Conservation (phyloP, 2,888 invertebrate genomes). For the Melinaea menophilus region DNA sequence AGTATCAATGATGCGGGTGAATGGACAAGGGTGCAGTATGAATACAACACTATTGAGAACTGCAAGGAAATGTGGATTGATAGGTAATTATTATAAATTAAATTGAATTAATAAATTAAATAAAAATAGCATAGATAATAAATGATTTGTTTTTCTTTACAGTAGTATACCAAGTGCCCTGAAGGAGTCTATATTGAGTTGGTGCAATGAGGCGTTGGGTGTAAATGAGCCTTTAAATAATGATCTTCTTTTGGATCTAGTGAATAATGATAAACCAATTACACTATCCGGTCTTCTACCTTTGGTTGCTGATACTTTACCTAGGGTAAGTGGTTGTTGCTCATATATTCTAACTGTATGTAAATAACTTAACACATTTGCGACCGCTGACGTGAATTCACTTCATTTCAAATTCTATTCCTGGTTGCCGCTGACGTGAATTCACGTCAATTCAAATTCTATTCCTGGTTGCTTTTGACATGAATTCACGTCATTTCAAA, state of each 20-base stretch:
- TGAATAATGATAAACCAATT: constrained; percentile 63
- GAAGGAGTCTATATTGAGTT: constrained; percentile 62
- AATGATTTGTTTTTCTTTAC: constrained; percentile 31
- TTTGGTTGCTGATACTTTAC: constrained; percentile 68
- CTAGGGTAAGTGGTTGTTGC: constrained; percentile 49
- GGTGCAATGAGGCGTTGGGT: constrained; percentile 65
- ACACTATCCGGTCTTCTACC: constrained; percentile 57
- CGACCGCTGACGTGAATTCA: too few species aligned
- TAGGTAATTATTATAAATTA: constrained; percentile 44
- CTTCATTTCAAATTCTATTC: too few species aligned
- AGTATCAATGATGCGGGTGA: constrained; percentile 68
- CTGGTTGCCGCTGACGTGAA: too few species aligned
- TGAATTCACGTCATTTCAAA: too few species aligned
- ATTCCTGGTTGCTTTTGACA: too few species aligned
- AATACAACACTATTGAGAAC: constrained; percentile 52
- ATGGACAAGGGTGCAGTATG: constrained; percentile 68
- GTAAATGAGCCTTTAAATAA: constrained; percentile 58
- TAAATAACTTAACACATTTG: too few species aligned
- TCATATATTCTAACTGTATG: not conserved
- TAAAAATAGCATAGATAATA: too few species aligned
- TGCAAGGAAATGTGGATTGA: constrained; percentile 72
- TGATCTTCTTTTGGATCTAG: constrained; percentile 59
- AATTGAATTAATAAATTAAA: not conserved
- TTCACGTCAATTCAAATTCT: too few species aligned
- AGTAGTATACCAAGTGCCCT: constrained; percentile 60